Percentiles rank a stretch among this genome's conserved stretches.
phyloP scores from a whole-genome alignment of 1,140 invertebrate species.

The Lepidurus arcticus region DNA sequence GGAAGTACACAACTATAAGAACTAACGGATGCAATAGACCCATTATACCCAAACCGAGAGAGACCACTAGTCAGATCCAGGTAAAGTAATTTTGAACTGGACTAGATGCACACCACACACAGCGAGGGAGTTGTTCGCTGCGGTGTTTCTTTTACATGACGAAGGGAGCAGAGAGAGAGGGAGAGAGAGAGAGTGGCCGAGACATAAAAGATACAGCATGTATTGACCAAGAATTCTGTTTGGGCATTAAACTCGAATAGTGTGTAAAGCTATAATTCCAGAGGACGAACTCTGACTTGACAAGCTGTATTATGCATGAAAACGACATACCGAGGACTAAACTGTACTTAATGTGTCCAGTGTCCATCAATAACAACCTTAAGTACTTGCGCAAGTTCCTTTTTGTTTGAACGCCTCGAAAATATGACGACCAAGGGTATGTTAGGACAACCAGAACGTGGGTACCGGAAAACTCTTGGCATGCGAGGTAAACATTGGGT shows the following conservation, averaged over 20 bases:
- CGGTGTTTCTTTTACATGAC: too few relatives aligned
- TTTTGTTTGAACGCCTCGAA: background rate
- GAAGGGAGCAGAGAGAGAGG: too few relatives aligned
- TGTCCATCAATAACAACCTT: background rate
- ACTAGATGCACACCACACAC: too few relatives aligned
- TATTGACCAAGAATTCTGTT: too few relatives aligned
- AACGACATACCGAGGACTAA: background rate
- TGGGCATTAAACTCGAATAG: too few relatives aligned
- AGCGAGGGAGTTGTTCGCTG: too few relatives aligned
- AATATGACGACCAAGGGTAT: background rate
- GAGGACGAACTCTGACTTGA: too few relatives aligned
- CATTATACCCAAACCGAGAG: background rate
- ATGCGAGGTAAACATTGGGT: conserved; percentile 10
- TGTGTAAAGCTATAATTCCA: too few relatives aligned
- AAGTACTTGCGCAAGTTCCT: background rate
- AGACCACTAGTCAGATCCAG: background rate
- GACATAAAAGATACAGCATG: too few relatives aligned
- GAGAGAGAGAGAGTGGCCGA: too few relatives aligned
- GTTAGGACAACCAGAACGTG: background rate
- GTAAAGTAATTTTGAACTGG: too few relatives aligned
- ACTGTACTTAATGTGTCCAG: conserved; percentile 13
- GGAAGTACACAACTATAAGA: background rate
- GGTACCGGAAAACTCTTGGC: background rate
- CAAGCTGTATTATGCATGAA: background rate
- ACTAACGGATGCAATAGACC: background rate